These are phyloP conservation scores for Paracentrotus lividus DNA, from an alignment of 53 echinoderm and acorn worm species.

Conservation along the genomic window DNA sequence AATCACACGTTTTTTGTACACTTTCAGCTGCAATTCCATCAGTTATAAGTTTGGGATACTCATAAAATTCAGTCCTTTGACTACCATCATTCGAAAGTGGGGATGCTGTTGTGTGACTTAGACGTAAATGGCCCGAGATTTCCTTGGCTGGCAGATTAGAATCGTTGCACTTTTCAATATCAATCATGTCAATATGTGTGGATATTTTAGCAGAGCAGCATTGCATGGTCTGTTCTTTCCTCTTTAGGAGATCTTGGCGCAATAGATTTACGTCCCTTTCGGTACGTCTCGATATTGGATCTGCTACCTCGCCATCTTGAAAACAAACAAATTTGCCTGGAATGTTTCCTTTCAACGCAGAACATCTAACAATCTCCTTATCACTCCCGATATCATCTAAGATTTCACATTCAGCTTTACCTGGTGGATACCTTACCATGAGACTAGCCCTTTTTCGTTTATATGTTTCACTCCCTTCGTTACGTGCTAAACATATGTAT, in stretches of 20 bases:
- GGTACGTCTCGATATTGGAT: neutral
- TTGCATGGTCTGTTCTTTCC: neutral
- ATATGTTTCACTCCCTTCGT: neutral
- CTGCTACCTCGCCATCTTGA: neutral
- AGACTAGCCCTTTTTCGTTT: neutral
- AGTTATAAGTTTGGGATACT: neutral
- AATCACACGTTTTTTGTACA: neutral
- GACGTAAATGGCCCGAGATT: neutral
- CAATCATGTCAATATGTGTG: neutral
- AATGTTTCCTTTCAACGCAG: neutral
- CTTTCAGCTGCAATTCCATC: neutral
- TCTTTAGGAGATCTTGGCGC: neutral
- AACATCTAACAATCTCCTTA: neutral
- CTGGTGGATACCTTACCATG: neutral
- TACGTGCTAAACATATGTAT: neutral
- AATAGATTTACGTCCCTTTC: neutral
- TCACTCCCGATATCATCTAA: neutral
- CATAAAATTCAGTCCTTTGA: neutral
- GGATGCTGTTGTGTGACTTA: neutral
- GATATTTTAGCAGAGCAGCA: neutral
- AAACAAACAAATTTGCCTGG: neutral
- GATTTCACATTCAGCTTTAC: neutral
- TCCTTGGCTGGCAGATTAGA: neutral
- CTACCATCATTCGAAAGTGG: neutral
- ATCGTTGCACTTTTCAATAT: neutral